Conservation (phyloP, 2,797 vertebrate genomes). For the Sebastes ruberrimus region DNA sequence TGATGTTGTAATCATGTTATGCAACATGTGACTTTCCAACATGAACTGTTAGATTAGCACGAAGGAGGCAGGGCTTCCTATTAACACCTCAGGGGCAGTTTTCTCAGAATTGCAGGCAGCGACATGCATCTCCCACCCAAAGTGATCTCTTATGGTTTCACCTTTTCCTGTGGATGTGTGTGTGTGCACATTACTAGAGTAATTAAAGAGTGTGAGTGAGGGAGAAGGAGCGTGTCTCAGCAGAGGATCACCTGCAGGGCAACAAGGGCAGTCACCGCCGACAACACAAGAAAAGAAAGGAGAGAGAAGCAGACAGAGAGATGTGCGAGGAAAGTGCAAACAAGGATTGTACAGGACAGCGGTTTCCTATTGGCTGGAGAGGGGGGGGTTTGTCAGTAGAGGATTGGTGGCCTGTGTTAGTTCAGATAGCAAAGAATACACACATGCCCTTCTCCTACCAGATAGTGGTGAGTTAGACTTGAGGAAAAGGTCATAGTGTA, state of each 20-base stretch:
- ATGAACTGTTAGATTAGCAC: conserved; percentile 1
- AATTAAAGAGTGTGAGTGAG: conserved; percentile 63
- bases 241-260: conserved; percentile 61
- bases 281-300: not conserved
- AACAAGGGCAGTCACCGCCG: conserved; percentile 29
- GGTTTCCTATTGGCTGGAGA: not conserved
- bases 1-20: conserved; percentile 4
- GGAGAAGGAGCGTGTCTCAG: conserved; percentile 52
- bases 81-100: conserved; percentile 28
- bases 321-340: not conserved
- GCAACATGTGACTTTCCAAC: not conserved
- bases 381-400: not conserved
- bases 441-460: not conserved
- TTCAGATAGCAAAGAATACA: not conserved
- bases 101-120: conserved; percentile 39
- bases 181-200: conserved; percentile 41
- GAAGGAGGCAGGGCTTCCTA: not conserved
- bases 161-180: conserved; percentile 24
- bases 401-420: not conserved
- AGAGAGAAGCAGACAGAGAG: not conserved
- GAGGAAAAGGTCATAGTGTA: not conserved
- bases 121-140: conserved; percentile 51
- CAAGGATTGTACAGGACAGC: not conserved
- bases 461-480: not conserved
- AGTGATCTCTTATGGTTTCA: conserved; percentile 32